Conservation (phyloP, 2,113 vertebrate genomes). For the Nerophis lumbriciformis region DNA sequence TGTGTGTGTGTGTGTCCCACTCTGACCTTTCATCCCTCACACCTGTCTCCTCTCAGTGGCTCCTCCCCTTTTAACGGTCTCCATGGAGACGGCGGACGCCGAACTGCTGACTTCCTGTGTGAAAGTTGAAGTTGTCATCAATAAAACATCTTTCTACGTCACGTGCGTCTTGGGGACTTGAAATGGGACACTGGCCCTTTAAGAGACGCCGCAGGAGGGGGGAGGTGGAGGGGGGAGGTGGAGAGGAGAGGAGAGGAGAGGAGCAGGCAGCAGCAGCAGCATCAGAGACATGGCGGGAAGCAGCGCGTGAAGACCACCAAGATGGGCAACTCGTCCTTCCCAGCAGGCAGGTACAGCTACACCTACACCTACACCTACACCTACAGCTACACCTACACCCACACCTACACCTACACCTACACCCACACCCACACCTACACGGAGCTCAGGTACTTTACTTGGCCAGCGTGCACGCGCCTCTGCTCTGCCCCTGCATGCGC, state of each 20-base stretch:
- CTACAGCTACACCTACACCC: too few species aligned
- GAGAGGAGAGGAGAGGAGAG: slow-evolving; percentile 12
- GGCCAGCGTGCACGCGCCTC: background rate
- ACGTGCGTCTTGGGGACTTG: too few species aligned
- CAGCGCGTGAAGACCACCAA: slow-evolving; percentile 7
- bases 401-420: too few species aligned
- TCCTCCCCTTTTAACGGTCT: too few species aligned
- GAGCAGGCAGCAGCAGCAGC: background rate
- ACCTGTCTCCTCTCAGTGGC: too few species aligned
- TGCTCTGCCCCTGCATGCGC: background rate
- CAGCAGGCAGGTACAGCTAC: slow-evolving; percentile 66
- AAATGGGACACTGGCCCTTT: slow-evolving; percentile 48
- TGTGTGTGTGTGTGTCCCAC: too few species aligned
- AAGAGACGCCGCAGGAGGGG: slow-evolving; percentile 40
- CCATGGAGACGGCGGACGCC: too few species aligned
- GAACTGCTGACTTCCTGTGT: background rate
- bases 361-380: too few species aligned
- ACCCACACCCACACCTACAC: too few species aligned
- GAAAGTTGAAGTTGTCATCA: background rate
- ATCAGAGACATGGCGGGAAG: background rate
- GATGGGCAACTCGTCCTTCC: slow-evolving; percentile 72
- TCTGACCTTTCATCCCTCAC: too few species aligned
- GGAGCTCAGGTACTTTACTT: slow-evolving; percentile 72
- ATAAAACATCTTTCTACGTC: too few species aligned
- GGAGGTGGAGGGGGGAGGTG: slow-evolving; percentile 32